Evolutionary conservation across 2,888 invertebrate species (phyloP), one percentile per base, ranked within the genome.

Genomic region (Hypena proboscidalis): DNA sequence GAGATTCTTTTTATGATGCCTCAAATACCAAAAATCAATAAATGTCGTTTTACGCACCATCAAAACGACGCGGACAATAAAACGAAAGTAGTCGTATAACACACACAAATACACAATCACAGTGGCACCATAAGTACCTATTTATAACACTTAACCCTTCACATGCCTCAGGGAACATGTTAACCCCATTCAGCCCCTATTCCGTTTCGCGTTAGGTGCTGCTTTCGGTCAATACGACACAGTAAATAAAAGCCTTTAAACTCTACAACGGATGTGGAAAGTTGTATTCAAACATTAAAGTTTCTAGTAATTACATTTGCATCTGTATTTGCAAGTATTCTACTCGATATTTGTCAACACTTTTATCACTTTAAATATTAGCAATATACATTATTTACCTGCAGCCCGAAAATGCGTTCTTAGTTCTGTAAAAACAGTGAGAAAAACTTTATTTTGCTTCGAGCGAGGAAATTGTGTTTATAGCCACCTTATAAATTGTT

Each of bases 61-160:
- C n/a, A n/a, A n/a, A n/a, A n/a, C n/a, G n/a, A n/a, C n/a, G n/a
- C n/a, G n/a, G n/a, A n/a, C n/a, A 31, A 11, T n/a, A 15, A 32
- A 10, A 13, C 13, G 4, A 10, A 34, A 25, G 21, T 27, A 5
- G 13, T 14, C 4, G 9, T 29, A n/a, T 4, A 21, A 8, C 15
- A 15, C 29, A n/a, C 14, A 38, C 11, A 38, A 22, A 19, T 8
- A 4, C 6, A 30, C 17, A 37, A 10, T 29, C 21, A 32, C 20
- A 14, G 13, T 14, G 19, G 25, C 8, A 31, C 7, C 31, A 14
- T 19, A 5, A 17, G 23, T 35, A n/a, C n/a, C n/a, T n/a, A 35
- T 35, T 35, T 35, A 42, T 35, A 42, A 30, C 35, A 30, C 30
- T 42, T 35, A 42, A 42, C 42, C 42, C 42, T 30, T 19, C 21